Conservation (phyloP, 2,888 invertebrate genomes). For the Lissonota sp. region DNA sequence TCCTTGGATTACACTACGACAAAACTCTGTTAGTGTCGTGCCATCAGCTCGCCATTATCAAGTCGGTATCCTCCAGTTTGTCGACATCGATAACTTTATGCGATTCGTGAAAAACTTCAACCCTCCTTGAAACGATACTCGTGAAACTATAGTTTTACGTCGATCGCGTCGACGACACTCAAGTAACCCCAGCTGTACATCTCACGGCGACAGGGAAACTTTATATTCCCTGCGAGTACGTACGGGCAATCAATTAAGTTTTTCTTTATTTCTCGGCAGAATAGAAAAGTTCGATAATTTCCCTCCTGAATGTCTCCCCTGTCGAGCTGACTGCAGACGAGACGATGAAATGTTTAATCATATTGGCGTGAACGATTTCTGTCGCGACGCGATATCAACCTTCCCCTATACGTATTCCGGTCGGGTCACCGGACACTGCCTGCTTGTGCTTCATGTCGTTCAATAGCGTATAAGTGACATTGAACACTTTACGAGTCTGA, state of each 20-base stretch:
- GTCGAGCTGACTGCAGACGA: slow-evolving; percentile 1
- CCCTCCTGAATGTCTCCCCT: not conserved
- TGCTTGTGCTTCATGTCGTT: slow-evolving; percentile 26
- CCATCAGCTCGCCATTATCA: not conserved
- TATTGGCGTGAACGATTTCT: slow-evolving; percentile 39
- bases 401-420: slow-evolving; percentile 8
- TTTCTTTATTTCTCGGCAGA: slow-evolving; percentile 1
- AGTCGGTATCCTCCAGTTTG: slow-evolving; percentile 6
- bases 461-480: slow-evolving; percentile 51
- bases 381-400: slow-evolving; percentile 29
- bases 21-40: not conserved
- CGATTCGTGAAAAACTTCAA: not conserved
- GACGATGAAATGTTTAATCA: slow-evolving; percentile 38
- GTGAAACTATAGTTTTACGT: not conserved
- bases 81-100: not conserved
- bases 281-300: slow-evolving; percentile 30
- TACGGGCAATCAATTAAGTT: slow-evolving; percentile 26
- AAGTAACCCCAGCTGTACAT: not conserved
- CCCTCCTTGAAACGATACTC: too few relatives aligned
- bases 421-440: slow-evolving; percentile 54
- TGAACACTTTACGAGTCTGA: slow-evolving; percentile 12
- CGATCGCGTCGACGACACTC: not conserved
- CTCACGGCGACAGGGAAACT: not conserved
- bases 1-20: too few relatives aligned
- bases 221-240: not conserved